Base-by-base conservation (phyloP, 92 coral and sea anemone genomes). In the Porites rus region DNA sequence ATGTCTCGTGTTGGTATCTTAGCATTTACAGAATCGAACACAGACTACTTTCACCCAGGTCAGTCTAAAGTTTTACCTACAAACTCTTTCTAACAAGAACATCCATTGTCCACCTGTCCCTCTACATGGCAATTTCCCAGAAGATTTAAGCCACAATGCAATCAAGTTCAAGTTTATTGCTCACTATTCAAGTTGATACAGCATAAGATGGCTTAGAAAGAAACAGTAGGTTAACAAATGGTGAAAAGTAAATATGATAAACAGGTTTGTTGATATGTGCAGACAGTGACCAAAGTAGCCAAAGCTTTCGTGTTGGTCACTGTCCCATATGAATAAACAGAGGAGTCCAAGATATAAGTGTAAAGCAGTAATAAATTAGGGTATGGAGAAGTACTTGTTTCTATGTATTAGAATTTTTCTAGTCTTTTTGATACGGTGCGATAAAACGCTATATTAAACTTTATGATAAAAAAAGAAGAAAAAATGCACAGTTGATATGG, bases 41-140 rank as follows among this genome's bases (percentile, higher is more conserved):
- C 70, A 77, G 81, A 77, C 56, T 77, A 77, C 71, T 77, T 77
- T 77, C 69, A 76, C 31, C 81, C 81, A 76, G 69, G 81, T 76
- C 1, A 76, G 81, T 71, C 1, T 43, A 31, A 9, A 24, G 46
- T 24, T 24, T 28, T 2, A 24, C 12, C 69, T n/a, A 31, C 0
- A 17, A 20, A 6, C 21, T 17, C 75, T 31, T 18, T 70, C 17
- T 70, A 25, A 9, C 54, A 31, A 70, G 53, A 70, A 28, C 54
- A 8, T 12, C 59, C n/a, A 70, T 5, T 31, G 19, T 31, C 10
- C 25, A 70, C 17, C 16, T 70, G 3, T 24, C 51, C 75, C 3
- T 24, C 19, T 70, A 70, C 31, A 28, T 28, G 2, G 31, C 2
- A 28, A 28, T 65, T 53, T 74, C 14, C 62, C 62, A 18, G 63